These are phyloP conservation scores for Sebastes minor DNA, from an alignment of 2,797 vertebrate species.

Conservation along the genomic window DNA sequence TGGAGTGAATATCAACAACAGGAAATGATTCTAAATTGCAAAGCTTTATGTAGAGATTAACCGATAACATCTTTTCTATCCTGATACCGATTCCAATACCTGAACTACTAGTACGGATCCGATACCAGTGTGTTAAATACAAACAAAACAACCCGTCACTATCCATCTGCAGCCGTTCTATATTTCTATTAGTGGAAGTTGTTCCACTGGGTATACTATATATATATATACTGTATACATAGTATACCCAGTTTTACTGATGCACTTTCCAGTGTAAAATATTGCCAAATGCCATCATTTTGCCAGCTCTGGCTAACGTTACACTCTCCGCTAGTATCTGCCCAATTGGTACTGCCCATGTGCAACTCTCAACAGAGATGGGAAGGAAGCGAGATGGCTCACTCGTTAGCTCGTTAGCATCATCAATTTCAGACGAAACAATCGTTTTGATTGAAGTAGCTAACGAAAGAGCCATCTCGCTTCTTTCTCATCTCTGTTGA, in stretches of 20 bases:
- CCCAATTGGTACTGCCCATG: no score
- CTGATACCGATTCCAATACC: neutral
- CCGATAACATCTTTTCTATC: neutral
- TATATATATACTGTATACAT: no score
- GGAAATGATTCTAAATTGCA: neutral
- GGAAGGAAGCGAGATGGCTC: neutral
- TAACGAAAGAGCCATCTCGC: no score
- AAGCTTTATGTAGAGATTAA: neutral
- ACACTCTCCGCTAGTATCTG: no score
- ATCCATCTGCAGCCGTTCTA: no score
- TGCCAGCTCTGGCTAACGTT: no score
- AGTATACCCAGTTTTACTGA: no score
- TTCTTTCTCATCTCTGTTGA: neutral
- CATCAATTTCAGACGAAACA: neutral
- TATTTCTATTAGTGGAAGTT: no score
- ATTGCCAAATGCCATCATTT: no score
- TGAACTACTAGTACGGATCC: neutral
- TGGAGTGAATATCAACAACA: neutral
- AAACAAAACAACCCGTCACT: neutral
- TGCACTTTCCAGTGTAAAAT: no score
- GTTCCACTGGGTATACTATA: no score
- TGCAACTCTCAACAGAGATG: neutral
- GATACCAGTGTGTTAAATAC: neutral
- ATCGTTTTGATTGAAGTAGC: no score
- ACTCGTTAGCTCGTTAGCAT: neutral